These are phyloP conservation scores for Trypoxylus dichotomus DNA, from an alignment of 1,140 invertebrate genomes.

Conservation along the genomic window DNA sequence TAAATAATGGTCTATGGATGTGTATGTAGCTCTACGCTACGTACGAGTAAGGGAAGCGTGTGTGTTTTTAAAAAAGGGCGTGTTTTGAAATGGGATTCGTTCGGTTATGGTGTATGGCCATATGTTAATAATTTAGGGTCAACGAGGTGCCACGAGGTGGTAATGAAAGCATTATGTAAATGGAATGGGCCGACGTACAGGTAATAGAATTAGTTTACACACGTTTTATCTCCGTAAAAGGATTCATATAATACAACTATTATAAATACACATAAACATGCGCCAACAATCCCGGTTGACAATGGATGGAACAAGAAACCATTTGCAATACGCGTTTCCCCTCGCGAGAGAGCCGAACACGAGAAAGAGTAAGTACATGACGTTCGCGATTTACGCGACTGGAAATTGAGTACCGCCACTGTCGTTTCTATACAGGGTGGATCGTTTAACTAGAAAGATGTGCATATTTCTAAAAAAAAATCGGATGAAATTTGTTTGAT, in stretches of 20 bases:
- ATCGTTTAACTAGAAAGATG: too few species aligned
- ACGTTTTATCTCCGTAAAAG: slow-evolving; percentile 31
- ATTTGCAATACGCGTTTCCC: slow-evolving; percentile 23
- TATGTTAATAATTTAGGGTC: slow-evolving; percentile 37
- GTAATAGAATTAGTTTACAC: slow-evolving; percentile 30
- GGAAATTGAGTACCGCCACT: not conserved
- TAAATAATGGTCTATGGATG: not conserved
- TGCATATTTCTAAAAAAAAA: too few species aligned
- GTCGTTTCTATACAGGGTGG: not conserved
- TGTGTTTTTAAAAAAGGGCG: slow-evolving; percentile 33
- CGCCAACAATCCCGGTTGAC: slow-evolving; percentile 14
- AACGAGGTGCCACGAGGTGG: slow-evolving; percentile 38
- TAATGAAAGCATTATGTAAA: slow-evolving; percentile 40
- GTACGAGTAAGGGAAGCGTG: slow-evolving; percentile 19
- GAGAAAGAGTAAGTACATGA: not conserved
- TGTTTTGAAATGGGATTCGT: slow-evolving; percentile 32
- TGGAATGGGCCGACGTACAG: slow-evolving; percentile 26
- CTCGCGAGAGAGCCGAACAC: not conserved
- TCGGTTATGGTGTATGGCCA: slow-evolving; percentile 33
- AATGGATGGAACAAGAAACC: slow-evolving; percentile 24
- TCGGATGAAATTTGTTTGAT: too few species aligned
- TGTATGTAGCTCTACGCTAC: not conserved
- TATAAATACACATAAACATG: slow-evolving; percentile 27
- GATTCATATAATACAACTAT: slow-evolving; percentile 30
- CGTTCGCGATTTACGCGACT: slow-evolving; percentile 9